A percentile compares a stretch with the other conserved stretches of the same genome.
Conservation (phyloP, 2,888 invertebrate species). For the Anoncus sp. region DNA sequence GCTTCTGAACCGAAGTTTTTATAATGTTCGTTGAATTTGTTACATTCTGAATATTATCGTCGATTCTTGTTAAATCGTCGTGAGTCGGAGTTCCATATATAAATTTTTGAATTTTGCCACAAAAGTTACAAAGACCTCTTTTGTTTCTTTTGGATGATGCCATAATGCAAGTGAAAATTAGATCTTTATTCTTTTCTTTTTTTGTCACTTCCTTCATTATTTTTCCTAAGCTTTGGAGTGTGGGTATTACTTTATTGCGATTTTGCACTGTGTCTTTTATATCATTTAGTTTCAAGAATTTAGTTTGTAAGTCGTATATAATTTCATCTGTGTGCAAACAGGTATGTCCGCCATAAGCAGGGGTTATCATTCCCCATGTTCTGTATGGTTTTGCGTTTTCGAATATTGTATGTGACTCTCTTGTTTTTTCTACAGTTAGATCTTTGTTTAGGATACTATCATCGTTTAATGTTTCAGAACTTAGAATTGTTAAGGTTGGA, state of each 20-base stretch:
- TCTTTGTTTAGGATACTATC: conserved; percentile 9
- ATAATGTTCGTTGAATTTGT: conserved; percentile 34
- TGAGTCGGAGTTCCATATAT: conserved; percentile 27
- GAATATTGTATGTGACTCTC: too few species aligned
- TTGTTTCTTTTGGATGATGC: not conserved
- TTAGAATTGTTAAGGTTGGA: conserved; percentile 24
- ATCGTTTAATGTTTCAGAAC: conserved; percentile 5
- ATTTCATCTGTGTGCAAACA: conserved; percentile 28
- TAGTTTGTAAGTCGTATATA: conserved; percentile 29
- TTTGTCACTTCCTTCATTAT: conserved; percentile 26
- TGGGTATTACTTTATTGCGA: conserved; percentile 35
- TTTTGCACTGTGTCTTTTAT: conserved; percentile 32
- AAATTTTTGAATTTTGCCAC: conserved; percentile 34
- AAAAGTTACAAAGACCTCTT: conserved; percentile 35
- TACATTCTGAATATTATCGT: conserved; percentile 22
- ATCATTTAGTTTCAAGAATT: conserved; percentile 29
- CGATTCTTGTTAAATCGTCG: conserved; percentile 25
- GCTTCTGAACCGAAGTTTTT: conserved; percentile 40
- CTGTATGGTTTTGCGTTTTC: conserved; percentile 38
- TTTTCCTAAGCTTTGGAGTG: conserved; percentile 39
- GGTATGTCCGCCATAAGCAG: conserved; percentile 12
- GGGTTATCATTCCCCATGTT: conserved; percentile 45
- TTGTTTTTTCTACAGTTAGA: not conserved
- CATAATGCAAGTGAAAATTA: conserved; percentile 2
- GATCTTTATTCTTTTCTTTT: conserved; percentile 17